Conservation (phyloP, 2,888 invertebrate genomes). For the Drosophila cognata region DNA sequence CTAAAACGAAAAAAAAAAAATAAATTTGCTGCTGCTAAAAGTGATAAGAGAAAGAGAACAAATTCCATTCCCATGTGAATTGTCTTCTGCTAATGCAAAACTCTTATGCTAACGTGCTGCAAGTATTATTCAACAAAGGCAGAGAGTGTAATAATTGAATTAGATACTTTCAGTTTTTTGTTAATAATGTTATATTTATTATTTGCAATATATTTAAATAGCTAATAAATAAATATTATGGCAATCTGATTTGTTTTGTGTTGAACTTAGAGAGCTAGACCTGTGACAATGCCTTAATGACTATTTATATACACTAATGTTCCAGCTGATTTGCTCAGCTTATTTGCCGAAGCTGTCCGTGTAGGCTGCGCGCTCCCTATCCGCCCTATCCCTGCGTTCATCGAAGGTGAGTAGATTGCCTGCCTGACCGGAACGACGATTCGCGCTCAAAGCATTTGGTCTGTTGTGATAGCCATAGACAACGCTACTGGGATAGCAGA, state of each 20-base stretch:
- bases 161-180: not conserved
- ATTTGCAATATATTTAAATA: not conserved
- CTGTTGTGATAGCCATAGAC: slow-evolving; percentile 55
- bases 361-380: slow-evolving; percentile 57
- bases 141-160: not conserved
- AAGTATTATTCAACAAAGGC: not conserved
- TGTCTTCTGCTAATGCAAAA: not conserved
- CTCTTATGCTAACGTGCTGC: not conserved
- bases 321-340: not conserved
- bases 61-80: not conserved
- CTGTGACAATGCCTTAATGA: slow-evolving; percentile 32
- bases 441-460: slow-evolving; percentile 9
- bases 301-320: not conserved
- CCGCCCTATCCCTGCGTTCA: slow-evolving; percentile 52
- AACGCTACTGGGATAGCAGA: slow-evolving; percentile 68
- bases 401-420: slow-evolving; percentile 33
- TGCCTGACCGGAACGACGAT: slow-evolving; percentile 54
- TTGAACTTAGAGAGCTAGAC: slow-evolving; percentile 31
- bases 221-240: slow-evolving; percentile 56
- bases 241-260: slow-evolving; percentile 12
- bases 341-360: slow-evolving; percentile 67
- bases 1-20: not conserved
- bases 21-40: not conserved
- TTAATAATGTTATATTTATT: not conserved
- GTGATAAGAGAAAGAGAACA: not conserved